Evolutionary conservation across 2,888 invertebrate species (phyloP).

Genomic region (Campoletis raptor): DNA sequence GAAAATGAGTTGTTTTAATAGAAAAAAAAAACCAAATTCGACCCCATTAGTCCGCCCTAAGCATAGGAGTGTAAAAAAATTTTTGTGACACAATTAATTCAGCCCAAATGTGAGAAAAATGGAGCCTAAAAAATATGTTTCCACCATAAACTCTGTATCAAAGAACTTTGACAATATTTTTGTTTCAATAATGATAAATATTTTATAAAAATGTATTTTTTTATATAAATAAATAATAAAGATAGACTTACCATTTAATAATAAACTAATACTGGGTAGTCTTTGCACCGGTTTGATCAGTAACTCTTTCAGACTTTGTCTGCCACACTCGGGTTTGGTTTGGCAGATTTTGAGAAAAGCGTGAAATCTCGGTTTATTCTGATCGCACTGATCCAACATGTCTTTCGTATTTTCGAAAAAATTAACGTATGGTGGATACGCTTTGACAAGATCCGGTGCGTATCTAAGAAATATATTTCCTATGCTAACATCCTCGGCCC

Average conservation of each 20-base stretch:
- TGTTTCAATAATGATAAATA: background rate
- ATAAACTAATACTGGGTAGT: constrained; percentile 97
- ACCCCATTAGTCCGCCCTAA: no score
- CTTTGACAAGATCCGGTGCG: constrained; percentile 94
- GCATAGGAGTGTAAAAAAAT: no score
- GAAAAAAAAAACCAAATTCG: no score
- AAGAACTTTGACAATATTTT: background rate
- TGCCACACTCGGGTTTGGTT: constrained; percentile 97
- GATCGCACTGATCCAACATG: constrained; percentile 95
- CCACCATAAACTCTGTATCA: background rate
- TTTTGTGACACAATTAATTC: no score
- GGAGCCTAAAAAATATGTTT: background rate
- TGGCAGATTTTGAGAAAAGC: constrained; percentile 98
- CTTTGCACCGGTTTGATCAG: constrained; percentile 99
- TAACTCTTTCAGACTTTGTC: constrained; percentile 97
- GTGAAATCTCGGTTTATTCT: constrained; percentile 97
- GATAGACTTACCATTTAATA: constrained; percentile 92
- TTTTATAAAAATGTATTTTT: background rate
- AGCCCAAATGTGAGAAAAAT: no score
- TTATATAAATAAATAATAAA: constrained; percentile 14
- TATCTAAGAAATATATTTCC: constrained; percentile 96
- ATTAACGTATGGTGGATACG: constrained; percentile 99
- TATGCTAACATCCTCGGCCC: constrained; percentile 95
- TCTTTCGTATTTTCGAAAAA: constrained; percentile 99
- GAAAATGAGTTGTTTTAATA: no score